Evolutionary conservation across 2,113 vertebrate species (phyloP).

Genomic region (Burhinus oedicnemus): DNA sequence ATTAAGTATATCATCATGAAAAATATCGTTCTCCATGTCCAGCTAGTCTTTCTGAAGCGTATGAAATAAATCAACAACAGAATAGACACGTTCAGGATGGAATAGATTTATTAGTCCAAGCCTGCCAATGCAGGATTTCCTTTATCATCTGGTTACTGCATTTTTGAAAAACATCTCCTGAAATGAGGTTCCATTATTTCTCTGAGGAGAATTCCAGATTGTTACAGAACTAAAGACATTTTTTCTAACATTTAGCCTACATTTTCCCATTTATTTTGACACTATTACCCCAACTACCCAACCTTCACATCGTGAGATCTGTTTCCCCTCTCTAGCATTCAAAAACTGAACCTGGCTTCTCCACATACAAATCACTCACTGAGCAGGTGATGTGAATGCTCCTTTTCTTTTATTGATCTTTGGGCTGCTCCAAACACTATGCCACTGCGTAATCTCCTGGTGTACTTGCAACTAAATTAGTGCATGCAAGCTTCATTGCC

Average conservation of each 20-base stretch:
- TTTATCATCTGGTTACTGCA: neutral
- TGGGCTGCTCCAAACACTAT: neutral
- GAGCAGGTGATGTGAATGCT: slow-evolving; percentile 32
- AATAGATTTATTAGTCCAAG: neutral
- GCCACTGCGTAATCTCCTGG: neutral
- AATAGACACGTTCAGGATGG: neutral
- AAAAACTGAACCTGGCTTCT: neutral
- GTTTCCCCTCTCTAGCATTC: neutral
- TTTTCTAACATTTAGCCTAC: neutral
- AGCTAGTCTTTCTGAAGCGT: neutral
- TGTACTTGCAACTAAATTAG: neutral
- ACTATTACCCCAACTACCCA: neutral
- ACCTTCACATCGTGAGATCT: neutral
- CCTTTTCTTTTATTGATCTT: neutral
- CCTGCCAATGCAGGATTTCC: neutral
- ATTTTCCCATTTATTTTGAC: neutral
- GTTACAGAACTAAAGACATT: neutral
- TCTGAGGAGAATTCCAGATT: neutral
- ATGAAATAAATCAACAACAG: slow-evolving; percentile 8
- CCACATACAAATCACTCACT: neutral
- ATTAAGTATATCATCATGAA: neutral
- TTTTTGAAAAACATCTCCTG: neutral
- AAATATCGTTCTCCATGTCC: neutral
- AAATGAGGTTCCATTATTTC: neutral
- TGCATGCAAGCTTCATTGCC: fast-evolving